A percentile compares a stretch with the other conserved stretches of the same genome.
These are phyloP conservation scores for Theonella swinhoei DNA, from an alignment of 37 sponge, comb jelly and placozoan genomes.

Conservation along the genomic window DNA sequence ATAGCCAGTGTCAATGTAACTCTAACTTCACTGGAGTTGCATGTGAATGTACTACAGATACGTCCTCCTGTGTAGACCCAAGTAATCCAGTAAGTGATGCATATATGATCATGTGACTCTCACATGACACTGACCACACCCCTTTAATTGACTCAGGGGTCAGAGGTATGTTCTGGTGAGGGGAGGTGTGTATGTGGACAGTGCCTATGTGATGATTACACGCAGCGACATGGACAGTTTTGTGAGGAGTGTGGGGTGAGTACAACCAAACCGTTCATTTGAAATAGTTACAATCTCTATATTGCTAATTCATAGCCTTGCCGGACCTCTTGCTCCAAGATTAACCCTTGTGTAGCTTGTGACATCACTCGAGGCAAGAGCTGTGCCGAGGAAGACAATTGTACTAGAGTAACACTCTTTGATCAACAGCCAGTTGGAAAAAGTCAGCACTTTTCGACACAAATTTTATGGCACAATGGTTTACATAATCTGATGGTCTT, in stretches of 20 bases:
- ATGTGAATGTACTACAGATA: slow-evolving; percentile 52
- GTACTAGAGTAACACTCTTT: neutral
- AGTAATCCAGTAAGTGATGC: neutral
- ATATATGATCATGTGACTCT: neutral
- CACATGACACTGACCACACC: neutral
- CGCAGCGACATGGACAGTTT: slow-evolving; percentile 16
- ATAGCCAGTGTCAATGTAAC: slow-evolving; percentile 30
- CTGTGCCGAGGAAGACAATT: neutral
- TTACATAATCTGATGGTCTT: neutral
- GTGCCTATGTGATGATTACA: slow-evolving; percentile 53
- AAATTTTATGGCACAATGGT: neutral
- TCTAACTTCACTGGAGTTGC: slow-evolving; percentile 28
- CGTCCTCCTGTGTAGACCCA: slow-evolving; percentile 24
- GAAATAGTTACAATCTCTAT: neutral
- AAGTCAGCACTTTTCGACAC: neutral
- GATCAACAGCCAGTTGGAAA: neutral
- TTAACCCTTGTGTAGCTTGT: slow-evolving; percentile 30
- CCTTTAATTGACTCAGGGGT: neutral
- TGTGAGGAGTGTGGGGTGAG: slow-evolving; percentile 66
- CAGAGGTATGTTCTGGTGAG: slow-evolving; percentile 38
- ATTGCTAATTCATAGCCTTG: slow-evolving; percentile 13
- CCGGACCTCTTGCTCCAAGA: slow-evolving; percentile 37
- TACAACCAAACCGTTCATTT: neutral
- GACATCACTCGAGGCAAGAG: neutral
- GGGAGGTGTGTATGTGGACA: slow-evolving; percentile 60